Evolutionary conservation across 1,140 invertebrate genomes (phyloP), one percentile per base, ranked within the genome.

Genomic region (Plectrocnemia conspersa): DNA sequence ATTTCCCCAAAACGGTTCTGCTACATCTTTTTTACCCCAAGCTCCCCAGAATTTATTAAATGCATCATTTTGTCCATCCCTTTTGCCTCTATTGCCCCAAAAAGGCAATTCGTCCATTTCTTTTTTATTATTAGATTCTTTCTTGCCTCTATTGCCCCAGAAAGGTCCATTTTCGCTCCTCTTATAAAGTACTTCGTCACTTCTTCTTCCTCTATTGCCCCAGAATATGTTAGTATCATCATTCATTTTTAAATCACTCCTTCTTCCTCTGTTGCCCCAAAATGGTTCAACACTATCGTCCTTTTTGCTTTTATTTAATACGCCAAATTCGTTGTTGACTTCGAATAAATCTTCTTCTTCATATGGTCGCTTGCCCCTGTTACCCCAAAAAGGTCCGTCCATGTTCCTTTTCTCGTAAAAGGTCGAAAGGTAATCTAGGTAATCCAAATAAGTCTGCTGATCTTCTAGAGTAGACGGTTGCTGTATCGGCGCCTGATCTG

Each of bases 331-430:
- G 62, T 15, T n/a, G n/a, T n/a, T 38, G 5, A 38, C 18, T 38
- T 38, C 35, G 7, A 6, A 6, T 38, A 38, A 38, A 32, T 16
- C 19, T 15, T 64, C 59, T 29, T 62, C 46, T 59, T 64, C 59
- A 19, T 69, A 56, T 50, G 65, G 61, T 42, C 64, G 61, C 24
- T 63, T 66, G 15, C 68, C 70, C 22, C 65, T 64, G 45, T 62
- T 69, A 21, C 65, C 67, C 67, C 67, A 68, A 61, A 71, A 67
- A 9, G 64, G 60, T 38, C 32, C 47, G 5, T 38, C 47, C 3
- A 50, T 2, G 1, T 21, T 32, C 7, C 42, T 10, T n/a, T 50
- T 38, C 25, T 65, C 63, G 25, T 60, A 42, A 60, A 63, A 42
- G 2, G 50, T 21, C 16, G n/a, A n/a, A 4, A 45, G 13, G 25